Base-by-base conservation (phyloP, 2,888 invertebrate species). In the Pinctada fucata region DNA sequence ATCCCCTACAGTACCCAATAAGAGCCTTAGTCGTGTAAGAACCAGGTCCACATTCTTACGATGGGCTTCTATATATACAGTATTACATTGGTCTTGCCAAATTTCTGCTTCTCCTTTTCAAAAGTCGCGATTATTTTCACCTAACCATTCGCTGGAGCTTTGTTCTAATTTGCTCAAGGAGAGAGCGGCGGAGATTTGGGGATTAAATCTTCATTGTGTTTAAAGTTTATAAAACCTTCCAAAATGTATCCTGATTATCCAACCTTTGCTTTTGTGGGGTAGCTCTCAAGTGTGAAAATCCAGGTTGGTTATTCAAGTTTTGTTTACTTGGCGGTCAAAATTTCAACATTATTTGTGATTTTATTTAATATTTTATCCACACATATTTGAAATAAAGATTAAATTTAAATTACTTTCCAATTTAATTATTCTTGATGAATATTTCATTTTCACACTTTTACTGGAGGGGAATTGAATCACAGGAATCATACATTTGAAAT, bases 91-190 rank as follows among this genome's bases (percentile, higher is more conserved):
- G 31, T 31, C 31, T 31, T 31, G 31, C 31, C 31, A 31, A 31
- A 31, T 31, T 31, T 58, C 6, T 49, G 74, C 74, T 31, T 66
- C 50, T 74, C 74, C 74, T 74, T 74, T 74, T 65, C 50, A 52
- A 31, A 74, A 74, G 74, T 74, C 74, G 66, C 16, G 66, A n/a
- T 74, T 74, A 74, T 74, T 65, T 68, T 66, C 74, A 74, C 74
- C 74, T 74, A 66, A 48, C 66, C 49, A 66, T 66, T 66, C 31
- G 45, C 48, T 49, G 58, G 13, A 4, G 31, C 31, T 10, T 74
- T 74, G 74, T 74, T 16, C 51, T 58, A 31, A 74, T n/a, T 51
- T 16, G 58, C 16, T 74, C 74, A 65, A 74, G 74, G 65, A 74
- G 74, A 49, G 74, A 74, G 51, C 74, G 66, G 74, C 74, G 65